Evolutionary conservation across 2,113 vertebrate genomes (phyloP), one percentile per base, ranked within the genome.

Genomic region (Centrocercus urophasianus): DNA sequence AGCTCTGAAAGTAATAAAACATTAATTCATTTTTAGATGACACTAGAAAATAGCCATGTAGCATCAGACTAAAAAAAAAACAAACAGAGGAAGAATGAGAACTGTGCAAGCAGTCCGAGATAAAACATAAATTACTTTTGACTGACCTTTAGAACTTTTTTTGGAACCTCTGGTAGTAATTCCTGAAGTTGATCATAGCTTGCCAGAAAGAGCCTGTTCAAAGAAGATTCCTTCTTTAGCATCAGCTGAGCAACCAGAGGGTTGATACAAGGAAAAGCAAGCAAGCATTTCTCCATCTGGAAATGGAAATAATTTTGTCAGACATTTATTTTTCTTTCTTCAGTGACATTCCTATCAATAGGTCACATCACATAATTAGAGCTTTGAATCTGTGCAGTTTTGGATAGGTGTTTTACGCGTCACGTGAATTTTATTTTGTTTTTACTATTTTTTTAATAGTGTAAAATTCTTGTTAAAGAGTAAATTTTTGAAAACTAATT

Each of bases 71-170:
- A 11, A 76, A 72, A 75, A 75, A 40, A 5, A 0, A 25, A 4
- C 2, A 14, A 18, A 43, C 40, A 5, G 0, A 25, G 4, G 2
- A 20, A 15, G 13, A 52, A 69, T 48, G 65, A 48, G 5, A 66
- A n/a, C 11, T 52, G 13, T 40, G 5, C 6, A 87, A 76, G 82
- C 67, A 64, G 30, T 43, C 4, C 15, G 0, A 75, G 36, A 24
- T 59, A 57, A 72, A n/a, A 85, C 4, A 72, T 27, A n/a, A 57
- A 76, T 43, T 30, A 75, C 76, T 42, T 65, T 63, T 77, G 70
- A 47, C 96, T 93, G 81, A 99, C 99, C 99, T 99, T 99, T 83
- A 99, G 95, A 63, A 99, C 98, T 97, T 99, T 99, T 88, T 97
- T 97, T 88, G 98, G 98, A 89, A 99, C 97, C 75, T 99, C 98